These are phyloP conservation scores for Megaustenia siamemsis DNA, from an alignment of 2,888 invertebrate species.

Conservation along the genomic window DNA sequence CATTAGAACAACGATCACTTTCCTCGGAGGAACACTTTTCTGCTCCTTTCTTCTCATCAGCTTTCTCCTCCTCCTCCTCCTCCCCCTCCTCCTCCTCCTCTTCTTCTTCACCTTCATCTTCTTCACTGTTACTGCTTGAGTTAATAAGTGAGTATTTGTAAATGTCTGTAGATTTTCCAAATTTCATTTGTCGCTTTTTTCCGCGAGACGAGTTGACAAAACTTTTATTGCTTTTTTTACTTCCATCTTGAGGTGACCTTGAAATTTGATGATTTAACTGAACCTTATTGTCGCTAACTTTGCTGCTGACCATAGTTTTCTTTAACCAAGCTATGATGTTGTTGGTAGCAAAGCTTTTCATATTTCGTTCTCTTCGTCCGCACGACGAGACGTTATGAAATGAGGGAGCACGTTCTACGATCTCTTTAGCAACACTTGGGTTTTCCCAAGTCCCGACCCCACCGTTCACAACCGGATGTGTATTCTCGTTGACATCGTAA, in stretches of 20 bases:
- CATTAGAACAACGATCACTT: not conserved
- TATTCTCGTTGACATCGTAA: not conserved
- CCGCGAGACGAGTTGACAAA: not conserved
- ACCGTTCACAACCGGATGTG: too few species aligned
- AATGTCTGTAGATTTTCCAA: not conserved
- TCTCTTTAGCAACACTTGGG: too few species aligned
- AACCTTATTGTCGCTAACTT: not conserved
- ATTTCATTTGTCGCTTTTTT: not conserved
- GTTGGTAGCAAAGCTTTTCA: not conserved
- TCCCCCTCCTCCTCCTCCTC: slow-evolving; percentile 11
- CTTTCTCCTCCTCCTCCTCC: not conserved
- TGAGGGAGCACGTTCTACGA: not conserved
- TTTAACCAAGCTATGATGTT: not conserved
- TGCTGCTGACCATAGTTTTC: not conserved
- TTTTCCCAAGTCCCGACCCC: not conserved
- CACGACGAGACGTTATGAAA: not conserved
- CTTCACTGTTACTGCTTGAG: not conserved
- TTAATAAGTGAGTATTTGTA: slow-evolving; percentile 17
- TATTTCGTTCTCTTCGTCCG: not conserved
- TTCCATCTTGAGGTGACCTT: not conserved
- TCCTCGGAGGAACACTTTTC: not conserved
- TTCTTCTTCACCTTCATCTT: slow-evolving; percentile 33
- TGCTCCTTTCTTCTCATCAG: slow-evolving; percentile 16
- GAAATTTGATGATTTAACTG: not conserved
- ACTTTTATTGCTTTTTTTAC: not conserved